Base-by-base conservation (phyloP, 2,113 vertebrate species). In the Austrofundulus limnaeus region DNA sequence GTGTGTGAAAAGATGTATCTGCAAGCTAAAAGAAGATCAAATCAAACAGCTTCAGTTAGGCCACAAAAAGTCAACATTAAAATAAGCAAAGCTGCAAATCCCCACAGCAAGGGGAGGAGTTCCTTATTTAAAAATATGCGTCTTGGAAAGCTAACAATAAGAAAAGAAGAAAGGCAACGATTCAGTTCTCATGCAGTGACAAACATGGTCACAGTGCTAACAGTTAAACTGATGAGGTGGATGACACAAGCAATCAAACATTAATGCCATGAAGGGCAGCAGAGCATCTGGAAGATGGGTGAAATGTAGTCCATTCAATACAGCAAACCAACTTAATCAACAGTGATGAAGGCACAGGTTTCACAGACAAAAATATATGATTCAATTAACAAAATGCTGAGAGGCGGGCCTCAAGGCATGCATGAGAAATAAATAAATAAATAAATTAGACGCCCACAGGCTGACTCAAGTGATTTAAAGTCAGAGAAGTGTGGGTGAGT, bases 311-410 rank as follows among this genome's bases (percentile, higher is more conserved):
- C 28, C 53, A 84, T 70, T 85, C 79, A 38, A 67, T 65, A 66
- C 20, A 58, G 67, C 77, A 81, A 65, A 76, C 20, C 66, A 67
- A 55, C 49, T 42, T 37, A 68, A 77, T 66, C 50, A 53, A 74
- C 60, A 61, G 48, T 55, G 37, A 75, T 58, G 61, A 47, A 58
- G 58, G 83, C 65, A 85, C 56, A 60, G 15, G 58, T 56, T 67
- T 63, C 80, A 89, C 81, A 66, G 34, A 75, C 48, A 80, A 42
- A 34, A 39, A 71, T 61, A 75, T 45, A 82, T 54, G 85, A 81
- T 37, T 75, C 2, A 38, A 37, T 75, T 72, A 70, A 88, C 83
- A 85, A 63, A 85, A 88, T 87, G 85, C 85, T 87, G 45, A 78
- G 57, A 74, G 46, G 76, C 76, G 77, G 77, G 84, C 80, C 77